These are phyloP conservation scores for Brienomyrus brachyistius DNA, from an alignment of 2,113 vertebrate genomes.

Conservation along the genomic window DNA sequence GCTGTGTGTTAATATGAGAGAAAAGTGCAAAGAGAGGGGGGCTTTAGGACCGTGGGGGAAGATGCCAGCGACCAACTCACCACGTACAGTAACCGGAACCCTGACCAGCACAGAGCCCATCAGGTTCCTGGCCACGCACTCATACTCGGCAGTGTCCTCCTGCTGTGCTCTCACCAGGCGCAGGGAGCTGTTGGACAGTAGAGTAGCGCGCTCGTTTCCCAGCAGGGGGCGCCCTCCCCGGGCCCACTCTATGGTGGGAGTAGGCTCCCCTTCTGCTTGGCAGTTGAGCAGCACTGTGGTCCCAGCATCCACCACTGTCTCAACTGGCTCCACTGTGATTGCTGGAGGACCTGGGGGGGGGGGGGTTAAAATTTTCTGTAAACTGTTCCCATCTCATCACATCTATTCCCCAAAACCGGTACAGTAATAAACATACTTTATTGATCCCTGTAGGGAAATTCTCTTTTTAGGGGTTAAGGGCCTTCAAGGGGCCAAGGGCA, in stretches of 20 bases:
- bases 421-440: not conserved
- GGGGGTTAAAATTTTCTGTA: not conserved
- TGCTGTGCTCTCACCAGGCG: conserved; percentile 63
- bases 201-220: conserved; percentile 53
- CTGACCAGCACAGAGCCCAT: conserved; percentile 76
- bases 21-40: not conserved
- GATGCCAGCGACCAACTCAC: conserved; percentile 49
- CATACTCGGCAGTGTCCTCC: conserved; percentile 81
- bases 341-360: conserved; percentile 67
- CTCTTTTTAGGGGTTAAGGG: not conserved
- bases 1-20: not conserved
- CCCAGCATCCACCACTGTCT: conserved; percentile 68
- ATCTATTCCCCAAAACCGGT: not conserved
- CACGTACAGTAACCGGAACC: conserved; percentile 72
- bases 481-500: not conserved
- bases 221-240: conserved; percentile 64
- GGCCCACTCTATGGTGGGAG: conserved; percentile 73
- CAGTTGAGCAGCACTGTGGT: conserved; percentile 72
- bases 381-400: not conserved
- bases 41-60: not conserved
- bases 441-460: not conserved
- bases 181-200: conserved; percentile 74
- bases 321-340: conserved; percentile 71
- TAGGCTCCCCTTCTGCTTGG: conserved; percentile 78
- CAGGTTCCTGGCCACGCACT: conserved; percentile 84